Percentiles rank a stretch among this genome's conserved stretches.
phyloP scores from a whole-genome alignment of 2,797 vertebrate species.

The Tokudaia muenninki region DNA sequence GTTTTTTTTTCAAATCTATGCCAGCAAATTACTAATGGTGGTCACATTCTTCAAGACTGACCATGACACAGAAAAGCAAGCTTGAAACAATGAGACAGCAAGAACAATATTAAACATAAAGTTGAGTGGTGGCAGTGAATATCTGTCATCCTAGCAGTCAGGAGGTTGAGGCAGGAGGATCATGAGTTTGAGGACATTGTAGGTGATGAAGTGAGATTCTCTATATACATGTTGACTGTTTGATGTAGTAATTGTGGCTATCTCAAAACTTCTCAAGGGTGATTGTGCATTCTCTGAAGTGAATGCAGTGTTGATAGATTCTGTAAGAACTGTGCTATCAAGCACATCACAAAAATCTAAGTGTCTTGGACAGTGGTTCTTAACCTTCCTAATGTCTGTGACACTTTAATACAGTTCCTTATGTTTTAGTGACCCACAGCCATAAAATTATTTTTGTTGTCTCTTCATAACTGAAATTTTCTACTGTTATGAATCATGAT shows the following conservation, averaged over 20 bases:
- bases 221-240: background rate
- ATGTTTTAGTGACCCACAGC: background rate
- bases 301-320: background rate
- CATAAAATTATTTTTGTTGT: background rate
- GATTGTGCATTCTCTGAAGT: background rate
- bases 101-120: background rate
- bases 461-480: background rate
- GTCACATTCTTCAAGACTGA: background rate
- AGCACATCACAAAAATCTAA: background rate
- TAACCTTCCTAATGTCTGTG: background rate
- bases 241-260: background rate
- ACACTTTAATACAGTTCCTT: background rate
- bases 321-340: background rate
- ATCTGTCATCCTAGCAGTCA: too few species aligned
- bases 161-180: background rate
- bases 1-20: conserved; percentile 19
- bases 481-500: background rate
- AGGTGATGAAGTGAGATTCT: background rate
- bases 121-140: background rate
- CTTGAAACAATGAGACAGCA: background rate
- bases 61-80: conserved; percentile 39
- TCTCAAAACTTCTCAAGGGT: conserved; percentile 13
- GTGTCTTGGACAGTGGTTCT: background rate
- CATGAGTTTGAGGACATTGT: background rate
- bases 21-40: background rate